Evolutionary conservation across 2,888 invertebrate species (phyloP).

Genomic region (Schrankia costaestrigalis): DNA sequence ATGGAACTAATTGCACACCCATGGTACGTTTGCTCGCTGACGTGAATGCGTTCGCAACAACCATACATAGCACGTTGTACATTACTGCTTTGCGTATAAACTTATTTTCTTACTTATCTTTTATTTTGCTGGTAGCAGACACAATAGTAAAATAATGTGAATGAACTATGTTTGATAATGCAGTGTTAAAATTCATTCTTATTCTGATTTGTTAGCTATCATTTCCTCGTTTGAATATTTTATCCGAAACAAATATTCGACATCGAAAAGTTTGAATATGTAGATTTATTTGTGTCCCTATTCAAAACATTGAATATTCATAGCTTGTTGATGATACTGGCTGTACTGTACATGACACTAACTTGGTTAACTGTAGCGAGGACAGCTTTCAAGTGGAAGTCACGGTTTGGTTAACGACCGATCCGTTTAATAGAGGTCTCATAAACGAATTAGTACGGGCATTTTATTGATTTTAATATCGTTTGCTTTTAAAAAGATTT

Average conservation of each 20-base stretch:
- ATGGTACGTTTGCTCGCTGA: conserved; percentile 56
- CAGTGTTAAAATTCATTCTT: no score
- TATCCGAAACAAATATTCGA: conserved; percentile 19
- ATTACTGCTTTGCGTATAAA: background rate
- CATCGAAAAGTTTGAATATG: conserved; percentile 14
- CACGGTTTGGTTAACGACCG: conserved; percentile 27
- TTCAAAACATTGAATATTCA: conserved; percentile 50
- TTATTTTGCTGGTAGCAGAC: no score
- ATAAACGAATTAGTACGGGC: no score
- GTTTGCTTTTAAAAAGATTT: no score
- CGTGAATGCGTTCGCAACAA: conserved; percentile 52
- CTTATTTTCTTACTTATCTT: no score
- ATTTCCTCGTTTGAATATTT: conserved; percentile 8
- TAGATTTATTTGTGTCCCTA: conserved; percentile 19
- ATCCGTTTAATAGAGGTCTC: conserved; percentile 37
- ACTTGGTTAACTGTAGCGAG: conserved; percentile 39
- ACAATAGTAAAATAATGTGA: no score
- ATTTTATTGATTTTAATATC: no score
- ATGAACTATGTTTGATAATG: no score
- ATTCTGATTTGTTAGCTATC: conserved; percentile 3
- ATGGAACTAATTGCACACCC: conserved; percentile 66
- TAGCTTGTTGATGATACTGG: conserved; percentile 29
- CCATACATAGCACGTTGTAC: conserved; percentile 19
- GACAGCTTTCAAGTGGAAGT: conserved; percentile 39
- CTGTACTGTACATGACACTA: no score